Percentiles rank a stretch among this genome's conserved stretches.
phyloP scores from a whole-genome alignment of 2,797 vertebrate genomes.

The Okamejei kenojei region DNA sequence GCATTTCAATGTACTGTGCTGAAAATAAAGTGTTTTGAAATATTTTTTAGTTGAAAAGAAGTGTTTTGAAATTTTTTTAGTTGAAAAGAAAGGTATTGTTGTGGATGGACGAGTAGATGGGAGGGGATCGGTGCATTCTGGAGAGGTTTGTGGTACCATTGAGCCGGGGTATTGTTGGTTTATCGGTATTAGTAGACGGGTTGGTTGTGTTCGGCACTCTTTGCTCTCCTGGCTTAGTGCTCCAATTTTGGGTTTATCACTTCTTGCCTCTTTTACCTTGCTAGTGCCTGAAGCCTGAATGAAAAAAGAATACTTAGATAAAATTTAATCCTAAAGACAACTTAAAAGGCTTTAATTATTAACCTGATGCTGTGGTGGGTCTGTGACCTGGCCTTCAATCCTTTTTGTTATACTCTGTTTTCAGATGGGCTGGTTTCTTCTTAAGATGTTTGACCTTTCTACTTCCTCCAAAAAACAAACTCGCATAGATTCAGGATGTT shows the following conservation, averaged over 20 bases:
- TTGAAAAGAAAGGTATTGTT: background rate
- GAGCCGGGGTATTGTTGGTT: background rate
- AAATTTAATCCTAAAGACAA: background rate
- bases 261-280: background rate
- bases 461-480: background rate
- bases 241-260: background rate
- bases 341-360: background rate
- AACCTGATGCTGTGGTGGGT: background rate
- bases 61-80: background rate
- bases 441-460: background rate
- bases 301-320: background rate
- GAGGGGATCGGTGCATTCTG: background rate
- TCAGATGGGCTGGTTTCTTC: background rate
- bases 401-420: background rate
- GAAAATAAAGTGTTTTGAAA: background rate
- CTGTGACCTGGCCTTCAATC: background rate
- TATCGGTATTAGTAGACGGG: background rate
- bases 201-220: background rate
- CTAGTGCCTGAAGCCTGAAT: background rate
- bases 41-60: background rate
- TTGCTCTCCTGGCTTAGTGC: background rate
- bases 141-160: background rate
- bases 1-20: background rate
- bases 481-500: background rate
- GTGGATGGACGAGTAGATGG: background rate